Base-by-base conservation (phyloP, 2,888 invertebrate genomes). In the Papilio elwesi region DNA sequence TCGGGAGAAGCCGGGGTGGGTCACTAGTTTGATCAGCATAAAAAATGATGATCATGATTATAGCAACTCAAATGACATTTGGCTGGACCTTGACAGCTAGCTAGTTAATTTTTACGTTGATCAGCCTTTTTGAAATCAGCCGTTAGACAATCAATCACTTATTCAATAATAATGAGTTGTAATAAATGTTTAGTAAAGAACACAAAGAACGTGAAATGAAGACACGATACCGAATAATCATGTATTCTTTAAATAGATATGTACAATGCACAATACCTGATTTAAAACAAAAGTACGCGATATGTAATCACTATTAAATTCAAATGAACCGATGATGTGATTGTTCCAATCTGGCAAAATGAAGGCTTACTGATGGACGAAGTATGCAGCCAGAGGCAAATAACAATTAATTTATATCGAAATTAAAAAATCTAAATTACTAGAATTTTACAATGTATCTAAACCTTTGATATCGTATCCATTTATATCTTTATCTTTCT, bases 251-350 rank as follows among this genome's bases (percentile, higher is more conserved):
- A 59, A 71, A 71, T 71, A 71, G 59, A 51, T 59, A 26, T 8
- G 11, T 52, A 71, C 71, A 74, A 76, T 62, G 78, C 69, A 74
- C 70, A 71, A 74, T 69, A 70, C 65, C 16, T 51, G 64, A 68
- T 70, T 76, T 73, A 76, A 78, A 78, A 81, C 75, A 75, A 77
- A 75, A 73, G 75, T 76, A 53, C 62, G 71, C 73, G 70, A 65
- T 75, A 74, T 76, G 74, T 75, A 74, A 73, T 26, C 59, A 36
- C 71, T 43, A 67, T 67, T 72, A 62, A 68, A 68, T 68, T 73
- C 68, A 73, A 73, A 73, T 63, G 57, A 71, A 57, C 43, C 26
- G 10, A 12, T 53, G 16, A 65, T 51, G 62, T 62, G 49, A 66
- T 71, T 71, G 71, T 65, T 69, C 49, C 64, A 36, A 65, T 70